Base-by-base conservation (phyloP, 2,113 vertebrate species). In the Pandion haliaetus region DNA sequence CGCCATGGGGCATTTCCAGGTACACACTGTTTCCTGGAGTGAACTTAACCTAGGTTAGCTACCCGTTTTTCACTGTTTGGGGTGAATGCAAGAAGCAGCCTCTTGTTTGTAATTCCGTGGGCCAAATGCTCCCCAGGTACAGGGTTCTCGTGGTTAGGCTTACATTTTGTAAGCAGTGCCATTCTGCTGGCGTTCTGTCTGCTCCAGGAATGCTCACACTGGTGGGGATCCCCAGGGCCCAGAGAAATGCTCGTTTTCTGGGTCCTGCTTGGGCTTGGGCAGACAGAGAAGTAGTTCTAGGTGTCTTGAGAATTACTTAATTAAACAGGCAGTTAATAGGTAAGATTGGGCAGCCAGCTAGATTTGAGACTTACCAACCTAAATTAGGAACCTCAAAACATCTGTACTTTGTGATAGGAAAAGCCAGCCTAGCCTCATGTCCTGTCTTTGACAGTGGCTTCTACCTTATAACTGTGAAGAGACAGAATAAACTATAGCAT, bases 51-150 rank as follows among this genome's bases (percentile, higher is more conserved):
- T 40, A 10, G 42, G 13, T 44, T 74, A 74, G 31, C 45, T 44
- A 21, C 24, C 31, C 44, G 34, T 3, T 74, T 55, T 66, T 63
- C 19, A 49, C 1, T 2, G 32, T 71, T 62, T 31, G 36, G 31
- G 14, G 9, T 29, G 55, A 77, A 70, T 26, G 40, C 36, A 65
- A 63, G 59, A 54, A 83, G 44, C 38, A n/a, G 34, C 34, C 55
- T 87, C 34, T 84, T 50, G 7, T 65, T 66, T 57, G 21, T 47
- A 69, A 36, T 57, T 69, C 45, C 34, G 9, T 6, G 7, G 40
- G 36, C 47, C 38, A 47, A 12, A 32, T 5, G 3, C 50, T 63
- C 17, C 44, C 20, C 0, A 0, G 12, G 17, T 52, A 17, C 12
- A 36, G 28, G 5, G 13, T 38, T 79, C 61, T 79, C 0, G 0